Base-by-base conservation (phyloP, 1,140 invertebrate species). In the Pollicipes pollicipes region DNA sequence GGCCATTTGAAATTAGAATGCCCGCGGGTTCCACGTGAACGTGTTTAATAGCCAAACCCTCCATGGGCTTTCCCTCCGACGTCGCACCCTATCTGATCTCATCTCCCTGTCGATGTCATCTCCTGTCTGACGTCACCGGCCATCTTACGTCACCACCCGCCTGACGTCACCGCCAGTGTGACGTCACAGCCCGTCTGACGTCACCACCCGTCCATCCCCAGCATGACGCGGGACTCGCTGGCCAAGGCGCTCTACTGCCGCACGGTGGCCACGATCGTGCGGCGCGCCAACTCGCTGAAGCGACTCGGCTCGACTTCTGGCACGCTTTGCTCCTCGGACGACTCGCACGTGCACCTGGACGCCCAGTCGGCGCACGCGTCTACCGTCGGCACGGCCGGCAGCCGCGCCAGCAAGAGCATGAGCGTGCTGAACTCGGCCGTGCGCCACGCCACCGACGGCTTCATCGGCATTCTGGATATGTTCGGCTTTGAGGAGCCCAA, bases 381-480 rank as follows among this genome's bases (percentile, higher is more conserved):
- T 0, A 92, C 90, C 0, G 85, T 92, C 68, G 90, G 89, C 21
- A 89, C 87, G 45, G 88, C 89, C 8, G 90, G 91, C 66, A 91
- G 90, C 30, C 90, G 92, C 78, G 92, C 90, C 35, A 83, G 80
- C 68, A 84, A 84, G 73, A 84, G 83, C 3, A 93, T 95, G 91
- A 88, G 90, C 0, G 91, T 90, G 0, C 80, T 95, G 21, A 95
- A 95, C 80, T 93, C 93, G 78, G 91, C 90, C 0, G 91, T 95
- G 30, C 82, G 91, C 70, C 91, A 94, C 81, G 91, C 91, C n/a
- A 95, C 91, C 0, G 91, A 95, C 78, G 92, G 92, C 4, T 95
- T 95, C 79, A 95, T 96, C 74, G 93, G 93, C 26, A 95, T 95
- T 75, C 81, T 96, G 68, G 93, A 95, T 77, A 95, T 96, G 93